Base-by-base conservation (phyloP, 2,888 invertebrate species). In the Xylocampa areola region DNA sequence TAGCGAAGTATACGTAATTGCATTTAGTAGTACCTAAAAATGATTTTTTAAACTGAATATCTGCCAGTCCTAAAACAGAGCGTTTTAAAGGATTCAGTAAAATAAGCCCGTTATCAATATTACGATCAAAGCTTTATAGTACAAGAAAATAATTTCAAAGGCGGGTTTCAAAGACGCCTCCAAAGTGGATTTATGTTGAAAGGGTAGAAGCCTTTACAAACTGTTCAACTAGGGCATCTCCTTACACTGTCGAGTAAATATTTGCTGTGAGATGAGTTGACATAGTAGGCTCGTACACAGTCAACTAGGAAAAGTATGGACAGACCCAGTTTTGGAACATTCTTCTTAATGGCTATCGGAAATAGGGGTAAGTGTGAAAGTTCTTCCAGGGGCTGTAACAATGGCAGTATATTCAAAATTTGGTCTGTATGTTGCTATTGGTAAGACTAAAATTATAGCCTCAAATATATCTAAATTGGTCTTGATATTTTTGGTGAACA, bases 201-300 rank as follows among this genome's bases (percentile, higher is more conserved):
- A 81, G 81, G 81, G 76, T 74, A 70, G 73, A 72, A 68, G 77
- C 79, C 80, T 80, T 80, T 78, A 77, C 73, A 81, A 76, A 76
- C 77, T 79, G 81, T 82, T 82, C 76, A 82, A 82, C 82, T 82
- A 79, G 84, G 85, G 77, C 85, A 63, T 76, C 78, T 82, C 80
- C 85, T 83, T 86, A 86, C 77, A 80, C 70, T 71, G 67, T 61
- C 59, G 77, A 72, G 82, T 77, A 87, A 86, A 85, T 88, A 84
- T 90, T 89, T 87, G 85, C 85, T 64, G 72, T 68, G 79, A 87
- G 85, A 88, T 88, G 88, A 88, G 88, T 87, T 88, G 84, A 86
- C 88, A 82, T 66, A 85, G 82, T 73, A 64, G 67, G 73, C 73
- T 63, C 47, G 59, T 59, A 77, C 75, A 81, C 71, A 52, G 78